A percentile compares a stretch with the other conserved stretches of the same genome.
Conservation (phyloP, 1,140 invertebrate species). For the Cydia pomonella region DNA sequence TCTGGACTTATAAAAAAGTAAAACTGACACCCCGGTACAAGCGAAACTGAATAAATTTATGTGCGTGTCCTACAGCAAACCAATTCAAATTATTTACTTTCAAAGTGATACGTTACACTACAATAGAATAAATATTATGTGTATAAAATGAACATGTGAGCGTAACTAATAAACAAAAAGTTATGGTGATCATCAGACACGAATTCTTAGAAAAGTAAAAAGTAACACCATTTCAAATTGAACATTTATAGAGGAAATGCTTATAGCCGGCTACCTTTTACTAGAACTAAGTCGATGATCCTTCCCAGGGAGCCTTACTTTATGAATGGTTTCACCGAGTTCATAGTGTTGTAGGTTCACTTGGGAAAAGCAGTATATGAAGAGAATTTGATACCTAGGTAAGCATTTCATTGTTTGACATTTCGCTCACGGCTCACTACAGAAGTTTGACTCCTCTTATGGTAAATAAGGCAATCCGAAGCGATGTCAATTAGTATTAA, state of each 20-base stretch:
- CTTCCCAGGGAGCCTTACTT: slow-evolving; percentile 41
- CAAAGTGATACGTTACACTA: slow-evolving; percentile 21
- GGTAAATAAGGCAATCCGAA: slow-evolving; percentile 7
- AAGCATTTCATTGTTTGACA: slow-evolving; percentile 14
- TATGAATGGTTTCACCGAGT: slow-evolving; percentile 18
- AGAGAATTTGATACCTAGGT: background rate
- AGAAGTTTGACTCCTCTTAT: slow-evolving; percentile 13
- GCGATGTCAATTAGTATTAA: background rate
- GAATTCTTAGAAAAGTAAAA: slow-evolving; percentile 31
- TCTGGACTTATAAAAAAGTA: slow-evolving; percentile 49
- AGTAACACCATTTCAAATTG: slow-evolving; percentile 23
- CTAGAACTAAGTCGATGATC: slow-evolving; percentile 49
- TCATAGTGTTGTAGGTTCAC: background rate
- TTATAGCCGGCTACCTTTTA: slow-evolving; percentile 34
- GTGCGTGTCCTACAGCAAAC: slow-evolving; percentile 54
- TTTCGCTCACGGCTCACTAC: background rate
- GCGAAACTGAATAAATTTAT: slow-evolving; percentile 47
- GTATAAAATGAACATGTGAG: slow-evolving; percentile 28
- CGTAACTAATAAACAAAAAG: slow-evolving; percentile 27
- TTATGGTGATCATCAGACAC: slow-evolving; percentile 30
- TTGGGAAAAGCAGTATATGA: background rate
- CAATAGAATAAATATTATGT: slow-evolving; percentile 43
- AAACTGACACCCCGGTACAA: slow-evolving; percentile 42
- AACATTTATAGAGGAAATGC: slow-evolving; percentile 1
- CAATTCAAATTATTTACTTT: slow-evolving; percentile 44